These are phyloP conservation scores for Oopsacas minuta DNA, from an alignment of 37 sponge, comb jelly and placozoan genomes.

Conservation along the genomic window DNA sequence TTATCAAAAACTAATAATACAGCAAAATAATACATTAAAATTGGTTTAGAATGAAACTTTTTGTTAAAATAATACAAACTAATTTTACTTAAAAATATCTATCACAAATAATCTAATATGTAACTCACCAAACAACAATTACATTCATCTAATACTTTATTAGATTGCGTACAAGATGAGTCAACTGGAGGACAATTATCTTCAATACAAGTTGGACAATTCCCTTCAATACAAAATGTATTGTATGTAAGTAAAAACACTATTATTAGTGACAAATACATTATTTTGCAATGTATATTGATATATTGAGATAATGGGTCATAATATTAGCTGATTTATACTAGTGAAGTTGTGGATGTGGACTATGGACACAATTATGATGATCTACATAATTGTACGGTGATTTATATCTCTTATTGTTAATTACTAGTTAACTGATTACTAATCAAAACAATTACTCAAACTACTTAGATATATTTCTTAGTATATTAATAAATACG, in stretches of 20 bases:
- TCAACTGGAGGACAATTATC: background rate
- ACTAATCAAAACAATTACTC: background rate
- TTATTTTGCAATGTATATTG: background rate
- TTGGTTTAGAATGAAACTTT: no score
- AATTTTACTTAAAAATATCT: no score
- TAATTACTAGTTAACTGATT: background rate
- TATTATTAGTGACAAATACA: background rate
- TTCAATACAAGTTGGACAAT: background rate
- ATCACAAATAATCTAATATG: background rate
- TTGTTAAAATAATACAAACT: no score
- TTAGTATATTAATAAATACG: no score
- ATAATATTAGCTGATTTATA: background rate
- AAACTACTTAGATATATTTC: no score
- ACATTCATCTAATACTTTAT: background rate
- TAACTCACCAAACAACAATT: background rate
- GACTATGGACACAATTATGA: background rate
- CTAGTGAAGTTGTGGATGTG: background rate
- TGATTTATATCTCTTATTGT: background rate
- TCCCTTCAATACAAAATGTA: background rate
- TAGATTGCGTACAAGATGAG: background rate
- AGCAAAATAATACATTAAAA: no score
- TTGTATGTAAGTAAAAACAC: background rate
- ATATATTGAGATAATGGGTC: background rate
- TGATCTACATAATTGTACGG: no score
- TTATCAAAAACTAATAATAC: no score